These are phyloP conservation scores for Periophthalmus modestus DNA, from an alignment of 2,113 vertebrate genomes.

Conservation along the genomic window DNA sequence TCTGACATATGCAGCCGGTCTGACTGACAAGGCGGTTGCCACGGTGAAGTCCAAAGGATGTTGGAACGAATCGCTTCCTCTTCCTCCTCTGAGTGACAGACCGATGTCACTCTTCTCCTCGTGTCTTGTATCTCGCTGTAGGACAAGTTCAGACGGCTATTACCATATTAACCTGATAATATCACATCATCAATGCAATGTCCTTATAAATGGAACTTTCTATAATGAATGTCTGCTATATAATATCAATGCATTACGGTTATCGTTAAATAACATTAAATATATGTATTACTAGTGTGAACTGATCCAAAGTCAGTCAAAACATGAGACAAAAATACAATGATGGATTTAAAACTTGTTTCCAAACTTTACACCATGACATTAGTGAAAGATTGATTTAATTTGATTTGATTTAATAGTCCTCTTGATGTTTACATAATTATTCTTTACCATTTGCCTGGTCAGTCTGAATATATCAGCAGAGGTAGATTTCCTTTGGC, in stretches of 20 bases:
- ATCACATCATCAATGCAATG: not conserved
- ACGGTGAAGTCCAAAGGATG: conserved; percentile 59
- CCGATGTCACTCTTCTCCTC: conserved; percentile 32
- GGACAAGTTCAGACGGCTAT: conserved; percentile 10
- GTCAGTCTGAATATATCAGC: conserved; percentile 5
- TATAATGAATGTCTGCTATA: not conserved
- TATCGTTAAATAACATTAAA: not conserved
- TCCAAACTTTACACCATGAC: too few relatives aligned
- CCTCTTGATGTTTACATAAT: not conserved
- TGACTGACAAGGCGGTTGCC: conserved; percentile 54
- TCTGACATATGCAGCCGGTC: conserved; percentile 59
- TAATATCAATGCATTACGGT: too few relatives aligned
- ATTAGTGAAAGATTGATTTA: too few relatives aligned
- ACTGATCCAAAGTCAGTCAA: not conserved
- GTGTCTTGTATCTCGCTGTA: conserved; percentile 23
- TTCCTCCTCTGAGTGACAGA: conserved; percentile 52
- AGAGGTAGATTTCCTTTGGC: not conserved
- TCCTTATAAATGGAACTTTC: not conserved
- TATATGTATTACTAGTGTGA: not conserved
- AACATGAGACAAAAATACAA: not conserved
- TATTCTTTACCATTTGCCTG: not conserved
- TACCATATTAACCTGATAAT: not conserved
- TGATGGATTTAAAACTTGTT: not conserved
- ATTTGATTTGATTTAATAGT: not conserved
- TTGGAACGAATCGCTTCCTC: conserved; percentile 55